These are phyloP conservation scores for Urechis unicinctus DNA, from an alignment of 2,888 invertebrate species.

Conservation along the genomic window DNA sequence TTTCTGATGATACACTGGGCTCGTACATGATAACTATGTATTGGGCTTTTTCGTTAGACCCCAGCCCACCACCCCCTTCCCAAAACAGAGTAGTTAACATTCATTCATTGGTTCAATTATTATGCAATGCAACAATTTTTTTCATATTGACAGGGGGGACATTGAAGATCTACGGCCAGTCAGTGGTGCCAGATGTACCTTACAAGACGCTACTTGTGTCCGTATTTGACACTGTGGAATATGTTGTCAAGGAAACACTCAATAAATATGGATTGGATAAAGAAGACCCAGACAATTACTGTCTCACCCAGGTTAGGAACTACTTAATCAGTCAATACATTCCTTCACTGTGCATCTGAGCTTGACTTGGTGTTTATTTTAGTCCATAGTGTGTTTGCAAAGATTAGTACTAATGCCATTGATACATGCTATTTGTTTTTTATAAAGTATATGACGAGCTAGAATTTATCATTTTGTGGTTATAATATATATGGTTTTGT, in stretches of 20 bases:
- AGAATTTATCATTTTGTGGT: neutral
- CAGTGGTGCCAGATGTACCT: conserved; percentile 90
- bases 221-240: conserved; percentile 83
- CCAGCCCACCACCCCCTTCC: too few relatives aligned
- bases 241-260: conserved; percentile 91
- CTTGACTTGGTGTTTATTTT: too few relatives aligned
- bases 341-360: too few relatives aligned
- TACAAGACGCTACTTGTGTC: conserved; percentile 95
- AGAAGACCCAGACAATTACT: conserved; percentile 84
- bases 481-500: neutral
- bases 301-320: conserved; percentile 82
- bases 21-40: too few relatives aligned
- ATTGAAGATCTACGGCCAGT: conserved; percentile 84
- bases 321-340: neutral
- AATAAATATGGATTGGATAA: conserved; percentile 91
- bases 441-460: neutral
- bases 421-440: neutral
- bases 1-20: too few relatives aligned
- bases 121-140: too few relatives aligned
- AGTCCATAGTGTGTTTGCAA: too few relatives aligned
- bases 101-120: too few relatives aligned
- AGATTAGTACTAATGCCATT: too few relatives aligned
- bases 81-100: too few relatives aligned
- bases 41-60: too few relatives aligned
- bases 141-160: conserved; percentile 54